A percentile compares a stretch with the other conserved stretches of the same genome.
Conservation (phyloP, 2,113 vertebrate genomes). For the Scatophagus argus region DNA sequence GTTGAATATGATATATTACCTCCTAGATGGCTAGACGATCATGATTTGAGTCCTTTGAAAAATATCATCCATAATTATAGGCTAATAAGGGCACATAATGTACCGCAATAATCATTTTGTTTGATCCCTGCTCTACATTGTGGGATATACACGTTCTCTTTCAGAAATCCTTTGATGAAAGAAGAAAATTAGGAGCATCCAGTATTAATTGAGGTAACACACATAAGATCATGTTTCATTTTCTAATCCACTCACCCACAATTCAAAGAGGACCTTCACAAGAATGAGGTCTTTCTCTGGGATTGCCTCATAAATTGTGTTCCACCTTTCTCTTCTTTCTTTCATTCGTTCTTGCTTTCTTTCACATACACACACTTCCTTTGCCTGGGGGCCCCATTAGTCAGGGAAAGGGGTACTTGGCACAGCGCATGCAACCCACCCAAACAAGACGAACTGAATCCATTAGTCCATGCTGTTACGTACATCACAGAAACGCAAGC, state of each 20-base stretch:
- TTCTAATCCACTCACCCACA: not conserved
- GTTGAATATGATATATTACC: slow-evolving; percentile 21
- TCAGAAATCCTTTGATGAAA: slow-evolving; percentile 35
- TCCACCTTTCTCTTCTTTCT: slow-evolving; percentile 1
- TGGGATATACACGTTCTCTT: slow-evolving; percentile 23
- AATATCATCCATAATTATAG: slow-evolving; percentile 45
- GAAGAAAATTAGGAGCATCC: slow-evolving; percentile 8
- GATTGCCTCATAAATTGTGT: slow-evolving; percentile 44
- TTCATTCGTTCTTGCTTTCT: not conserved
- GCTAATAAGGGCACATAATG: slow-evolving; percentile 51
- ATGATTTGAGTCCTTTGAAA: slow-evolving; percentile 27
- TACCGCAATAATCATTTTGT: slow-evolving; percentile 39
- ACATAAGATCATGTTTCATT: slow-evolving; percentile 31
- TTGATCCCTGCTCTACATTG: slow-evolving; percentile 48
- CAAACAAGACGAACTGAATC: slow-evolving; percentile 85
- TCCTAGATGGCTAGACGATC: slow-evolving; percentile 18
- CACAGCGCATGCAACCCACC: slow-evolving; percentile 73
- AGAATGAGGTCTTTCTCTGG: slow-evolving; percentile 37
- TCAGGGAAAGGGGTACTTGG: slow-evolving; percentile 84
- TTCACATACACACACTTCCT: slow-evolving; percentile 13
- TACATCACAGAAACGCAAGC: slow-evolving; percentile 82
- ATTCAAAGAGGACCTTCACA: slow-evolving; percentile 8
- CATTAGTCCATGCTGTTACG: slow-evolving; percentile 89
- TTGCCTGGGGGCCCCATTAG: slow-evolving; percentile 83
- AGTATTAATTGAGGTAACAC: slow-evolving; percentile 35